phyloP scores from a whole-genome alignment of 2,113 vertebrate genomes.

The Phyllostomus discolor region DNA sequence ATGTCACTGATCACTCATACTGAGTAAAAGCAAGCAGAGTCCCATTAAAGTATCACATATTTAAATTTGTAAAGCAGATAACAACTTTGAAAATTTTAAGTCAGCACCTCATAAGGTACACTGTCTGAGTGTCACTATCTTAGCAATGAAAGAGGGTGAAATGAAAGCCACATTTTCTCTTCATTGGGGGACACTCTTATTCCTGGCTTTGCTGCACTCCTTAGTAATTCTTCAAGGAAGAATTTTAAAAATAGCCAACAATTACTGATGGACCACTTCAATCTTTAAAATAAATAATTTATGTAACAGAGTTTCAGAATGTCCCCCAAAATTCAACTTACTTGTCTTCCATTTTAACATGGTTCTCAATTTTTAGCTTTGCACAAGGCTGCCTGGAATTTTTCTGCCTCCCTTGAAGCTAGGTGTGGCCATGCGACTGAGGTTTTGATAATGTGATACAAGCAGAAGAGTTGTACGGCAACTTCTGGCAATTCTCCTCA shows the following conservation, averaged over 20 bases:
- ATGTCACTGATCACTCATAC: background rate
- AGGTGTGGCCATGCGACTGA: background rate
- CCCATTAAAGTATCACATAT: background rate
- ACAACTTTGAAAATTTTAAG: conserved; percentile 23
- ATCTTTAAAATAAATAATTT: conserved; percentile 2
- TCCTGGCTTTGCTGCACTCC: background rate
- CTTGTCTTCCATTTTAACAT: background rate
- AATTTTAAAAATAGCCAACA: background rate
- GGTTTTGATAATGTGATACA: background rate
- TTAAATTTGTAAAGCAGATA: conserved; percentile 6
- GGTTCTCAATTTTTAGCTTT: background rate
- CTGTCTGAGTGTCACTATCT: background rate
- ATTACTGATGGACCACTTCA: background rate
- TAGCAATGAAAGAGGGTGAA: background rate
- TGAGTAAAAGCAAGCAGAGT: background rate
- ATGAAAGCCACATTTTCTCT: background rate
- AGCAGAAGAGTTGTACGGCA: background rate
- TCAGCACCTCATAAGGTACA: background rate
- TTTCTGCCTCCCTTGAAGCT: background rate
- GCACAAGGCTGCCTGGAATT: background rate
- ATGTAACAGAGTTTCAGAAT: background rate
- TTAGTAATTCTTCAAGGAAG: conserved; percentile 3
- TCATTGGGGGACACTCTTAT: background rate
- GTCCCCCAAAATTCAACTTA: background rate
- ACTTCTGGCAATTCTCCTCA: background rate